A percentile compares a stretch with the other conserved stretches of the same genome.
phyloP scores from a whole-genome alignment of 2,113 vertebrate species.

The Engraulis encrasicolus region DNA sequence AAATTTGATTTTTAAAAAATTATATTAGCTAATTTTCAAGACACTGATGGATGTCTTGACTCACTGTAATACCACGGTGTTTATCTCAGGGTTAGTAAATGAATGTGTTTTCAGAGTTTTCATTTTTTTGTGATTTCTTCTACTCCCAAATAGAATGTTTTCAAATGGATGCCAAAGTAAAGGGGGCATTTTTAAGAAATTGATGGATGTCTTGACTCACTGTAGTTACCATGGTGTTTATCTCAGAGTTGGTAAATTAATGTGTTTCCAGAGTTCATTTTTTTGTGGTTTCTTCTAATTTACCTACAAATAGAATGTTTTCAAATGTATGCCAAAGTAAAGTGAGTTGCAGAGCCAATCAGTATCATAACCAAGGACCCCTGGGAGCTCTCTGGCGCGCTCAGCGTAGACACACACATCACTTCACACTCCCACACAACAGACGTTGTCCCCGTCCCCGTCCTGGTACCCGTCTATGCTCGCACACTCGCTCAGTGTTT shows the following conservation, averaged over 20 bases:
- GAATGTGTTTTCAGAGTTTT: not conserved
- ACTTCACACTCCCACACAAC: slow-evolving; percentile 3
- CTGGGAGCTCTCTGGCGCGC: too few relatives aligned
- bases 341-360: not conserved
- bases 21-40: too few relatives aligned
- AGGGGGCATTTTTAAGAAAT: too few relatives aligned
- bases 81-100: not conserved
- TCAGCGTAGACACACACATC: not conserved
- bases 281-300: not conserved
- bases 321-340: not conserved
- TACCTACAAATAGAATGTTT: not conserved
- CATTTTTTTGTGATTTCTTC: not conserved
- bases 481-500: not conserved
- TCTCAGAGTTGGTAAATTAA: not conserved
- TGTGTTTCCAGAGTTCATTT: not conserved
- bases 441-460: too few relatives aligned
- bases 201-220: not conserved
- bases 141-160: not conserved
- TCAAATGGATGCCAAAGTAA: not conserved
- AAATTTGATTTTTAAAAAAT: not conserved
- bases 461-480: not conserved
- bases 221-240: not conserved
- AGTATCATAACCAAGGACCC: too few relatives aligned
- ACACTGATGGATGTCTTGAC: not conserved
- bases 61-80: not conserved